These are phyloP conservation scores for Zaprionus inermis DNA, from an alignment of 1,140 invertebrate genomes.

Conservation along the genomic window DNA sequence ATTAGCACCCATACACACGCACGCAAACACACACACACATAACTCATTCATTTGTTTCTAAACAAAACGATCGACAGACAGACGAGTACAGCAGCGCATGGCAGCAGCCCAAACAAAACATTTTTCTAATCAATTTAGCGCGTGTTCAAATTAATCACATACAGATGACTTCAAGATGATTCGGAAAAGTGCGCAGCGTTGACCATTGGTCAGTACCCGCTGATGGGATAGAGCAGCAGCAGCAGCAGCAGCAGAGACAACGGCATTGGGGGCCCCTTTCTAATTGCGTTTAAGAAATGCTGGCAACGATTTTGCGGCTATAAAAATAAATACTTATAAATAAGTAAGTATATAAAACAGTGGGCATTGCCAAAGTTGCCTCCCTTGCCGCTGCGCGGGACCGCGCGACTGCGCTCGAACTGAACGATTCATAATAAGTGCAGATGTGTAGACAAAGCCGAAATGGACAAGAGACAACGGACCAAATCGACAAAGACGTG, in stretches of 20 bases:
- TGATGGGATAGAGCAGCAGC: constrained; percentile 4
- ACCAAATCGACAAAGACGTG: constrained; percentile 36
- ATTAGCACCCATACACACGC: constrained; percentile 16
- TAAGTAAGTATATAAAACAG: constrained; percentile 43
- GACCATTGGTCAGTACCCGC: constrained; percentile 39
- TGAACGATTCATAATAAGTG: constrained; percentile 53
- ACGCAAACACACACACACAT: not conserved
- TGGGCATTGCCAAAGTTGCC: constrained; percentile 37
- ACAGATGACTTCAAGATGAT: constrained; percentile 55
- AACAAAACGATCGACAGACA: constrained; percentile 15
- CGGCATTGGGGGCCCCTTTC: constrained; percentile 56
- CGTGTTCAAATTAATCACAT: constrained; percentile 71
- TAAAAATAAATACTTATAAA: constrained; percentile 60
- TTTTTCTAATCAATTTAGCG: constrained; percentile 63
- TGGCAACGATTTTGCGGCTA: constrained; percentile 63
- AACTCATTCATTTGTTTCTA: constrained; percentile 12
- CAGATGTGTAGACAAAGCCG: constrained; percentile 49
- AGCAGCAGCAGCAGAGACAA: constrained; percentile 10
- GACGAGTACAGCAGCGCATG: constrained; percentile 24
- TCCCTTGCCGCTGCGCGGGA: no score
- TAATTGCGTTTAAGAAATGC: constrained; percentile 75
- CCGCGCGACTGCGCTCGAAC: constrained; percentile 3
- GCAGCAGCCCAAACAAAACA: constrained; percentile 54
- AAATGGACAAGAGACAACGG: constrained; percentile 44
- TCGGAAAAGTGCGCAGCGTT: constrained; percentile 43